Conservation (phyloP, 2,113 vertebrate species). For the Cardinalis cardinalis region DNA sequence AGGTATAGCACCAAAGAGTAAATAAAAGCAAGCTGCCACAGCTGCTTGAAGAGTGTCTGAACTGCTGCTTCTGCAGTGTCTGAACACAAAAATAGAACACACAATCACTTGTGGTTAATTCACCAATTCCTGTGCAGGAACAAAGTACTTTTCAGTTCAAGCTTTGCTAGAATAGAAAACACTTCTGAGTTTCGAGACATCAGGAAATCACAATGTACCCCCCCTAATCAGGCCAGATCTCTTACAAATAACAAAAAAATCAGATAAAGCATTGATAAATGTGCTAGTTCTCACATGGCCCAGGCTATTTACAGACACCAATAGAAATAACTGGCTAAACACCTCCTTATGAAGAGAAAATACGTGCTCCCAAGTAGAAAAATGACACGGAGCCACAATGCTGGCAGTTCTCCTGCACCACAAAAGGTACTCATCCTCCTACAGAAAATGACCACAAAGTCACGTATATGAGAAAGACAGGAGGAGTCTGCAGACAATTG, state of each 20-base stretch:
- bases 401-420: not conserved
- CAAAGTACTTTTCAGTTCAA: not conserved
- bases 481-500: not conserved
- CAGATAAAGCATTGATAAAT: not conserved
- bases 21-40: not conserved
- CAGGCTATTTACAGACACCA: not conserved
- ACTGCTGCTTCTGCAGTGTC: not conserved
- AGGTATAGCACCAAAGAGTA: not conserved
- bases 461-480: not conserved
- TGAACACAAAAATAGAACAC: not conserved
- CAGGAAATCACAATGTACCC: constrained; percentile 7
- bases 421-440: not conserved
- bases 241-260: not conserved
- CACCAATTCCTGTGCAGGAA: constrained; percentile 10
- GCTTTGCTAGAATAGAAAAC: not conserved
- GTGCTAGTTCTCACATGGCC: not conserved
- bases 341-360: not conserved
- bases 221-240: not conserved
- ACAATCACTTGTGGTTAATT: constrained; percentile 32
- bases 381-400: not conserved
- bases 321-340: not conserved
- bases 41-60: not conserved
- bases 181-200: not conserved
- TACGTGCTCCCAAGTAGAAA: not conserved
- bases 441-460: not conserved